Evolutionary conservation across 1,140 invertebrate species (phyloP).

Genomic region (Amphibalanus amphitrite): DNA sequence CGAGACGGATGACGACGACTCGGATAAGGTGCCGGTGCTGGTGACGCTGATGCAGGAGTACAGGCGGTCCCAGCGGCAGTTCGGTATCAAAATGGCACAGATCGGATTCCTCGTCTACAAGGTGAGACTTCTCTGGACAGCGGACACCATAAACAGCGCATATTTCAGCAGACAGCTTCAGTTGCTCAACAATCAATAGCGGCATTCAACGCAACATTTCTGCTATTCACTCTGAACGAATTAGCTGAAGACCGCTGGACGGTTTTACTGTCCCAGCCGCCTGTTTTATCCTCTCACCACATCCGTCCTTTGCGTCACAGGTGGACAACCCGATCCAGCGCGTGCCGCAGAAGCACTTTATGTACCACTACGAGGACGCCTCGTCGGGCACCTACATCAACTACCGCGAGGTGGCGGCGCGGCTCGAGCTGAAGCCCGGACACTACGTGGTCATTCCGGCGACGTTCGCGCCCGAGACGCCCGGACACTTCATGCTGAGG

Average conservation of each 20-base stretch:
- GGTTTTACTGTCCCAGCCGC: neutral
- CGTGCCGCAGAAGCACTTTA: conserved; percentile 29
- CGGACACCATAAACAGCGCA: neutral
- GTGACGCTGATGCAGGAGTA: conserved; percentile 31
- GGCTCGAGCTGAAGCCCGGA: conserved; percentile 34
- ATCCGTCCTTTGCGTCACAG: conserved; percentile 15
- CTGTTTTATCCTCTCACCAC: neutral
- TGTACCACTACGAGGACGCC: conserved; percentile 34
- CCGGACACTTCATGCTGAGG: conserved; percentile 35
- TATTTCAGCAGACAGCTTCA: neutral
- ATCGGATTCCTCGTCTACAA: conserved; percentile 33
- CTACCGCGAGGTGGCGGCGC: conserved; percentile 35
- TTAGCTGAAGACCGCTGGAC: neutral
- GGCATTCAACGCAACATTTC: neutral
- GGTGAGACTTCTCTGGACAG: conserved; percentile 20
- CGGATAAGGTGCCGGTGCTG: conserved; percentile 26
- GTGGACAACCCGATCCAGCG: conserved; percentile 16
- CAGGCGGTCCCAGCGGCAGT: conserved; percentile 20
- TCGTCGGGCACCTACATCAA: conserved; percentile 40
- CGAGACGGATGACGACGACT: conserved; percentile 15
- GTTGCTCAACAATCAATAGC: neutral
- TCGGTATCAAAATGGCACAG: conserved; percentile 25
- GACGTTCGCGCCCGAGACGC: conserved; percentile 36
- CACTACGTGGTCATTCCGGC: conserved; percentile 41
- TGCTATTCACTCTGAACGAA: neutral